These are phyloP conservation scores for Tipula confusa DNA, from an alignment of 2,888 invertebrate genomes.

Conservation along the genomic window DNA sequence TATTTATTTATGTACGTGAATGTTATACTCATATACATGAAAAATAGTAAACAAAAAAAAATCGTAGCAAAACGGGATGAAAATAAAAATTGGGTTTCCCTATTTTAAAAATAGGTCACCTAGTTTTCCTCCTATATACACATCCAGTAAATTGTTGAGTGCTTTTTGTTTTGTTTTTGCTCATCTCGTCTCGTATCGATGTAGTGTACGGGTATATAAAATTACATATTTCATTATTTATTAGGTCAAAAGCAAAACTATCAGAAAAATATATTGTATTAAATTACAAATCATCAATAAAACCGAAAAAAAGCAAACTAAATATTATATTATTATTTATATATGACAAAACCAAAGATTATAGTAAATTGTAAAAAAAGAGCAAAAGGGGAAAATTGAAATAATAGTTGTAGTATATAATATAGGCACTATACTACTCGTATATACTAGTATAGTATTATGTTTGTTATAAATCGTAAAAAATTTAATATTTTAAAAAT, in stretches of 20 bases:
- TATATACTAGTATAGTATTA: too few species aligned
- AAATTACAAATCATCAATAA: constrained; percentile 25
- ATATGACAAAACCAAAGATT: background rate
- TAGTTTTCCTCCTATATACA: background rate
- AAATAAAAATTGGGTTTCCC: background rate
- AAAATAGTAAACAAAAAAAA: background rate
- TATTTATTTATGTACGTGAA: background rate
- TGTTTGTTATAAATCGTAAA: background rate
- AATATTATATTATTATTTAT: background rate
- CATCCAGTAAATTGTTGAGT: background rate
- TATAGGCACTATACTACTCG: background rate
- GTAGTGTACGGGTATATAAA: too few species aligned
- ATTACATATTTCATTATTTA: background rate
- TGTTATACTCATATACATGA: background rate
- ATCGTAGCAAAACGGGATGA: background rate
- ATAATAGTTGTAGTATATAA: background rate
- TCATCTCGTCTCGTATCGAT: background rate
- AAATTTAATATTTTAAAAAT: background rate
- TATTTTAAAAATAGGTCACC: background rate
- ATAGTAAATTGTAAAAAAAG: background rate
- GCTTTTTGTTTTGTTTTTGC: background rate
- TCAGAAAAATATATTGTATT: constrained; percentile 9
- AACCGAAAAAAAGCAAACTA: background rate
- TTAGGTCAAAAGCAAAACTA: background rate
- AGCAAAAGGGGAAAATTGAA: background rate